Percentiles rank a stretch among this genome's conserved stretches.
phyloP scores from a whole-genome alignment of 1,140 invertebrate species.

The Hypothenemus hampei region DNA sequence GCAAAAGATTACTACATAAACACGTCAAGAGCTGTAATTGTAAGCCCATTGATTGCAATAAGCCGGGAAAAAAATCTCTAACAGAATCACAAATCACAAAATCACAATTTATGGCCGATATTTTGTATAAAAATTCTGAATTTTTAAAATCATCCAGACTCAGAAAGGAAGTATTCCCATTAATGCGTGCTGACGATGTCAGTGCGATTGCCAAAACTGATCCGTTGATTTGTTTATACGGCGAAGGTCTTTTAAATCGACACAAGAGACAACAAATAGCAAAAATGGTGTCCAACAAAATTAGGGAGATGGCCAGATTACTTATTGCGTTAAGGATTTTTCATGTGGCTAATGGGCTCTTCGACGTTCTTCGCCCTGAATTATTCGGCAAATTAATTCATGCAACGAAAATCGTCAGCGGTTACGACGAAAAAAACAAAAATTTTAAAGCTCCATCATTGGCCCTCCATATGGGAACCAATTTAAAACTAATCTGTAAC shows the following conservation, averaged over 20 bases:
- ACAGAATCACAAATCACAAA: too few species aligned
- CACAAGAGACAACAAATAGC: conserved; percentile 28
- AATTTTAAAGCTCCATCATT: conserved; percentile 29
- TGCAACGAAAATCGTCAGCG: conserved; percentile 28
- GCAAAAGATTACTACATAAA: conserved; percentile 18
- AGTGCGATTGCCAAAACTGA: conserved; percentile 26
- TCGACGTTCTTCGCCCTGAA: conserved; percentile 27
- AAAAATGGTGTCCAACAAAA: conserved; percentile 23
- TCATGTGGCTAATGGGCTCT: background rate
- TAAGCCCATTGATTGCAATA: background rate
- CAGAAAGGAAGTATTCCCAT: conserved; percentile 23
- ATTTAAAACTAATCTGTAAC: background rate
- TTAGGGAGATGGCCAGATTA: conserved; percentile 26
- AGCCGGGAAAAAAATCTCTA: conserved; percentile 2
- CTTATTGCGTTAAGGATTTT: conserved; percentile 10
- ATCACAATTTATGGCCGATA: conserved; percentile 11
- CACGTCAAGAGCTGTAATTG: conserved; percentile 22
- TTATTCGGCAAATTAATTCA: conserved; percentile 15
- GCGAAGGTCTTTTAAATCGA: conserved; percentile 23
- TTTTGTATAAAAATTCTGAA: background rate
- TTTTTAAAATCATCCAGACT: conserved; percentile 15
- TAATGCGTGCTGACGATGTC: conserved; percentile 26
- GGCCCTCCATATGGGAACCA: too few species aligned
- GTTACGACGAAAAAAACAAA: conserved; percentile 22
- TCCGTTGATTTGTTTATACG: conserved; percentile 26